Evolutionary conservation across 2,797 vertebrate species (phyloP), one percentile per base, ranked within the genome.

Genomic region (Sebastes ruberrimus): DNA sequence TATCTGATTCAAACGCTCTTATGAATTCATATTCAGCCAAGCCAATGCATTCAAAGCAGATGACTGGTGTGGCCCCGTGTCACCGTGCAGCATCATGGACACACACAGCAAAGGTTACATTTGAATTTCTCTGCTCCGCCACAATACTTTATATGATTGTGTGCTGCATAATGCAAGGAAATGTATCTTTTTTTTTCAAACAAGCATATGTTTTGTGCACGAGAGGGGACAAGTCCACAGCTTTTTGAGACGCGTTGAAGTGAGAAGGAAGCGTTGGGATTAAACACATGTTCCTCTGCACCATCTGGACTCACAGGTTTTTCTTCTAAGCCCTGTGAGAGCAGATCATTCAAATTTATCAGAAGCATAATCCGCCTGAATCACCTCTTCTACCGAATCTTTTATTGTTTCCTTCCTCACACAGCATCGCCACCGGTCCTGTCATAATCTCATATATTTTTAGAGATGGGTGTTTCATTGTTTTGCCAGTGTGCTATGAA

Each of bases 381-480:
- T 82, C 46, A 69, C 65, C 52, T 62, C 69, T 46, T 65, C 74
- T 33, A 14, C 22, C 28, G 49, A 23, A 72, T 66, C 46, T 28
- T 65, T 55, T 14, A 67, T 57, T 14, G 2, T 46, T 16, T 18
- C 42, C 46, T 49, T 46, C 16, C 68, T 62, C 38, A 22, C n/a
- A 60, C 68, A 71, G 61, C 62, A 27, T 4, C 10, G 20, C 52
- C 10, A 2, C 14, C 49, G 32, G 59, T 49, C 73, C 67, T 25
- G 25, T 78, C 53, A 74, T 71, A 33, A 81, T 79, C 84, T 59
- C 22, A 61, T 35, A 35, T 84, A 83, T 80, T 83, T 89, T 85
- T 81, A 74, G 77, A 81, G 84, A 70, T 22, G 42, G 49, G 10
- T 64, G 56, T 78, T 71, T 81, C 59, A 78, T 74, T 86, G 71